phyloP scores from a whole-genome alignment of 2,797 vertebrate genomes.

The Poecilia velifera region DNA sequence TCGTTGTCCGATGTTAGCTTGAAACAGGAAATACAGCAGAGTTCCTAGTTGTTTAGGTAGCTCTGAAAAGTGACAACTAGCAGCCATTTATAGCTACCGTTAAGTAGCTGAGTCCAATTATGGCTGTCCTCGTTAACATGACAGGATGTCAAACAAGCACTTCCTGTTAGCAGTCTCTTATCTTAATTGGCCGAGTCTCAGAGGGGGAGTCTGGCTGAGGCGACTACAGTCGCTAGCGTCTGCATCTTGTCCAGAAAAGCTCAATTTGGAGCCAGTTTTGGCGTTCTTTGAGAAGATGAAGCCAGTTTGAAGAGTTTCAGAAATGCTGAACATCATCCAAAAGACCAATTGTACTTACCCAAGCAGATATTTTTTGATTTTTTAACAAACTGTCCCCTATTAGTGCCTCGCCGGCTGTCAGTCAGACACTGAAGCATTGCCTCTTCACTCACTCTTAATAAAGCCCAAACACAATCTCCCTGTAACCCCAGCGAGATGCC shows the following conservation, averaged over 20 bases:
- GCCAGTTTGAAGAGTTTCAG: slow-evolving; percentile 19
- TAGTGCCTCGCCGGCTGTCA: slow-evolving; percentile 17
- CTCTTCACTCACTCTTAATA: slow-evolving; percentile 69
- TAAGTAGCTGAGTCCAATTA: slow-evolving; percentile 74
- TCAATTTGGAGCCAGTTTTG: slow-evolving; percentile 57
- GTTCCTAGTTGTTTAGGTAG: not conserved
- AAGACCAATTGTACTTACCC: not conserved
- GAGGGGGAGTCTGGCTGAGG: slow-evolving; percentile 67
- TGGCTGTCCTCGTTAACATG: slow-evolving; percentile 78
- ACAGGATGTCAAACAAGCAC: slow-evolving; percentile 85
- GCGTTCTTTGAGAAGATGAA: slow-evolving; percentile 41
- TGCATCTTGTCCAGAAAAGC: slow-evolving; percentile 70
- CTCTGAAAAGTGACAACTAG: slow-evolving; percentile 44
- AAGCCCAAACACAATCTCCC: slow-evolving; percentile 70
- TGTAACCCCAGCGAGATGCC: slow-evolving; percentile 66
- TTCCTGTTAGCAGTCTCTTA: slow-evolving; percentile 85
- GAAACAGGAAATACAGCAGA: not conserved
- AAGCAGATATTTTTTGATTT: not conserved
- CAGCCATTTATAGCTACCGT: slow-evolving; percentile 70
- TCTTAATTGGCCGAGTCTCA: slow-evolving; percentile 82
- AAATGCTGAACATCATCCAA: slow-evolving; percentile 28
- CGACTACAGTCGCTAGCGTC: slow-evolving; percentile 62
- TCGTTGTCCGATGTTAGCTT: not conserved
- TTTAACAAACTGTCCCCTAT: slow-evolving; percentile 8
- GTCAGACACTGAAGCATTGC: slow-evolving; percentile 20